Conservation (phyloP, 1,140 invertebrate genomes). For the Hyles euphorbiae region DNA sequence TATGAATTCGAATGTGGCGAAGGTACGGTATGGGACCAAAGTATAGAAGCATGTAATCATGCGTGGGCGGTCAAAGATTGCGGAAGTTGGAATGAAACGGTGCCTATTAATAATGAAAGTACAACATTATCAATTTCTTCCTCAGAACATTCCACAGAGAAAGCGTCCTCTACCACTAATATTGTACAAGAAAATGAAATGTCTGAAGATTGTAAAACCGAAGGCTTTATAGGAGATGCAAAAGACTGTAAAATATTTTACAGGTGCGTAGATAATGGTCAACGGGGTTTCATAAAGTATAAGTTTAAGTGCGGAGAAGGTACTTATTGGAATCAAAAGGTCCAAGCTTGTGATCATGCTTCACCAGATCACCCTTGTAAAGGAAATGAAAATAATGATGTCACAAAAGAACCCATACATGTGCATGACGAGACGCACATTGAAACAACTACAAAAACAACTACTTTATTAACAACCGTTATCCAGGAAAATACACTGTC, state of each 20-base stretch:
- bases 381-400: too few species aligned
- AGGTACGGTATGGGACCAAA: conserved; percentile 77
- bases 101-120: neutral
- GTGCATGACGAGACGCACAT: neutral
- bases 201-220: conserved; percentile 17
- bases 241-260: conserved; percentile 80
- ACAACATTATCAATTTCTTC: neutral
- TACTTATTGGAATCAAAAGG: conserved; percentile 77
- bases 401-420: conserved; percentile 8
- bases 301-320: conserved; percentile 80
- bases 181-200: neutral
- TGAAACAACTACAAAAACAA: neutral
- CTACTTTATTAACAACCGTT: too few species aligned
- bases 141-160: neutral
- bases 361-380: conserved; percentile 53
- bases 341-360: conserved; percentile 75
- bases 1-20: conserved; percentile 79
- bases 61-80: conserved; percentile 59
- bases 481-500: too few species aligned
- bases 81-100: conserved; percentile 14
- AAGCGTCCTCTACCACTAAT: neutral
- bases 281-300: conserved; percentile 76
- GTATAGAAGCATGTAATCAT: conserved; percentile 52
- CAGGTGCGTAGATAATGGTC: conserved; percentile 79
- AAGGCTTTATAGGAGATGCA: conserved; percentile 76